Evolutionary conservation across 2,113 vertebrate genomes (phyloP), one percentile per base, ranked within the genome.

Genomic region (Ciconia boyciana): DNA sequence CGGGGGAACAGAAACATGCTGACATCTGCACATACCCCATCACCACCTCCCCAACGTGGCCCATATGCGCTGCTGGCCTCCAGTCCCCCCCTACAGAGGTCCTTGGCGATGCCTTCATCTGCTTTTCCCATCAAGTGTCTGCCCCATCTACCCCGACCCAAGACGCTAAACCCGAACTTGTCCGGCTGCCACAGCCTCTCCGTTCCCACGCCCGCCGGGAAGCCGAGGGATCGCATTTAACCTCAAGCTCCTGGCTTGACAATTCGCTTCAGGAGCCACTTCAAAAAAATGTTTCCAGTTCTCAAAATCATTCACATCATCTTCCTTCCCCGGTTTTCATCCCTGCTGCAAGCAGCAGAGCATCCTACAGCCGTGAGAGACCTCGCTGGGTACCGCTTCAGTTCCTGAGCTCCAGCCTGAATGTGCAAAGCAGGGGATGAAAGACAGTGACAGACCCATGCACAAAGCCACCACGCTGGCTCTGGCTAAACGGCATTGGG

Each of bases 321-420:
- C 29, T 22, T 55, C n/a, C 34, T 25, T 17, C 74, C 29, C 19
- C 0, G 0, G 16, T 13, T 85, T 77, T 21, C 34, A 46, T 2
- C 26, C 44, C 34, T 62, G 29, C 46, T 32, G 24, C 31, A 57
- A 14, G 15, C 31, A 36, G 25, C 43, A 36, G 36, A 61, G 55
- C 49, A 19, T 31, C 69, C 54, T 39, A 10, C 36, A 4, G 36
- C 43, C 2, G 0, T 2, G 44, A 29, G 25, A 62, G 43, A 24
- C 1, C 17, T 57, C 5, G 0, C 0, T 1, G n/a, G 44, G 70
- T 3, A 11, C 17, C 22, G 0, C 26, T 24, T 3, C 0, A 1
- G 11, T 3, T 57, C 55, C 61, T 9, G 9, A 83, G 29, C 32
- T 77, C n/a, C 19, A 65, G n/a, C 44, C 57, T 13, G 7, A 25